Evolutionary conservation across 2,113 vertebrate species (phyloP).

Genomic region (Dromiciops gliroides): DNA sequence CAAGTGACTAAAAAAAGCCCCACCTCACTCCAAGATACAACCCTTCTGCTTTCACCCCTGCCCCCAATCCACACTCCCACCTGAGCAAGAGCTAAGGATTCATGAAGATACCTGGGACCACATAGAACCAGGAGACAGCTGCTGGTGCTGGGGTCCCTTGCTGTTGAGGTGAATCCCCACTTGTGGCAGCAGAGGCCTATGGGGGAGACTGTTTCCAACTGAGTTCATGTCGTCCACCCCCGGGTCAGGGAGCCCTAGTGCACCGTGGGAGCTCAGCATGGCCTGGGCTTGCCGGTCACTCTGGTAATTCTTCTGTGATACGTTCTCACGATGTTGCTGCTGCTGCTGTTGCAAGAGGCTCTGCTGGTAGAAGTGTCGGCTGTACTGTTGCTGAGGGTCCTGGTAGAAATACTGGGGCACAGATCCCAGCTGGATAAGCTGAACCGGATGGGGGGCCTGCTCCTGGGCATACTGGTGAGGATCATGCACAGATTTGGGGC

Average conservation of each 20-base stretch:
- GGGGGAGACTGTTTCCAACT: slow-evolving; percentile 72
- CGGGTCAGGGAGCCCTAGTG: slow-evolving; percentile 79
- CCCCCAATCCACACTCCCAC: neutral
- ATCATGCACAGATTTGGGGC: slow-evolving; percentile 80
- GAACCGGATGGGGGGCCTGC: slow-evolving; percentile 82
- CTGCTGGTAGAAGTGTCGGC: slow-evolving; percentile 84
- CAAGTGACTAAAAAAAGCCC: neutral
- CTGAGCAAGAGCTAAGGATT: neutral
- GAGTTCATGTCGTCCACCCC: slow-evolving; percentile 79
- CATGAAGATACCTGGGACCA: slow-evolving; percentile 86
- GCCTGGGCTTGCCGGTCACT: slow-evolving; percentile 76
- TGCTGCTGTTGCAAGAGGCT: slow-evolving; percentile 82
- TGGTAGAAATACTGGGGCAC: slow-evolving; percentile 88
- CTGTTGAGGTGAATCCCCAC: slow-evolving; percentile 80
- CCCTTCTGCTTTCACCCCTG: neutral
- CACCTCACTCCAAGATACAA: neutral
- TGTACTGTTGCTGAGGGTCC: slow-evolving; percentile 84
- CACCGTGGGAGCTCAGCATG: slow-evolving; percentile 80
- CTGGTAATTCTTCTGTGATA: slow-evolving; percentile 82
- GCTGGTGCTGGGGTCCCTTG: slow-evolving; percentile 82
- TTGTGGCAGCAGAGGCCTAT: slow-evolving; percentile 80
- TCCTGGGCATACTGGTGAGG: slow-evolving; percentile 84
- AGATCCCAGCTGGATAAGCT: slow-evolving; percentile 87
- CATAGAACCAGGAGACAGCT: slow-evolving; percentile 78
- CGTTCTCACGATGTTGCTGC: slow-evolving; percentile 69